Percentiles rank a stretch among this genome's conserved stretches.
Evolutionary conservation across 2,113 vertebrate species (phyloP).

Genomic region (Ctenodactylus gundi): DNA sequence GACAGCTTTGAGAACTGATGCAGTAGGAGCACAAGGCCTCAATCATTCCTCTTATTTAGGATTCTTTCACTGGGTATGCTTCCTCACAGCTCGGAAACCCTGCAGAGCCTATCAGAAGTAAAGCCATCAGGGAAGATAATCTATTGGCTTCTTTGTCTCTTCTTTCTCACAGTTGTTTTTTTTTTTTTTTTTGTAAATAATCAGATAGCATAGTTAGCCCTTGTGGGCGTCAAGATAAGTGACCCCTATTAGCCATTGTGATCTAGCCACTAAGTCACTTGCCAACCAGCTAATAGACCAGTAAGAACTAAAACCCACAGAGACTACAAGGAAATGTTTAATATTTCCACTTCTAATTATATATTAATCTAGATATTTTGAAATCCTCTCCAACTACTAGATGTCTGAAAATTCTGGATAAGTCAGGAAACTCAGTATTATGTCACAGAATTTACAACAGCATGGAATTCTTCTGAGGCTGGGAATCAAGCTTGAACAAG

Average conservation of each 20-base stretch:
- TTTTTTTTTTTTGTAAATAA: not conserved
- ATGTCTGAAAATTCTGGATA: not conserved
- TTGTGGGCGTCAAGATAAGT: not conserved
- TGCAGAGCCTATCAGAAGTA: constrained; percentile 40
- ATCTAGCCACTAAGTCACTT: not conserved
- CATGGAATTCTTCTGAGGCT: not conserved
- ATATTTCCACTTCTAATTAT: not conserved
- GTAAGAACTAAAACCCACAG: not conserved
- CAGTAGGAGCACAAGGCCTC: not conserved
- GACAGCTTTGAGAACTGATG: constrained; percentile 39
- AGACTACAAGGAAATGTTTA: not conserved
- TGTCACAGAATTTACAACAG: not conserved
- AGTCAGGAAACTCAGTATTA: not conserved
- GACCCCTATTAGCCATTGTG: not conserved
- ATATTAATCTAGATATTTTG: not conserved
- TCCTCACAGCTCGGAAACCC: not conserved
- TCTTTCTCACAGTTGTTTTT: not conserved
- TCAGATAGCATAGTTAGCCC: not conserved
- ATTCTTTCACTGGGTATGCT: not conserved
- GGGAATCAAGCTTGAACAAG: not conserved
- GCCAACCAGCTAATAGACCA: not conserved
- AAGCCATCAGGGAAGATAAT: not conserved
- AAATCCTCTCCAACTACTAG: not conserved
- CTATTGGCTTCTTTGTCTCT: not conserved
- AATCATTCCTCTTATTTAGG: not conserved